A percentile compares a stretch with the other conserved stretches of the same genome.
Evolutionary conservation across 2,888 invertebrate species (phyloP).

Genomic region (Drosophila putrida): DNA sequence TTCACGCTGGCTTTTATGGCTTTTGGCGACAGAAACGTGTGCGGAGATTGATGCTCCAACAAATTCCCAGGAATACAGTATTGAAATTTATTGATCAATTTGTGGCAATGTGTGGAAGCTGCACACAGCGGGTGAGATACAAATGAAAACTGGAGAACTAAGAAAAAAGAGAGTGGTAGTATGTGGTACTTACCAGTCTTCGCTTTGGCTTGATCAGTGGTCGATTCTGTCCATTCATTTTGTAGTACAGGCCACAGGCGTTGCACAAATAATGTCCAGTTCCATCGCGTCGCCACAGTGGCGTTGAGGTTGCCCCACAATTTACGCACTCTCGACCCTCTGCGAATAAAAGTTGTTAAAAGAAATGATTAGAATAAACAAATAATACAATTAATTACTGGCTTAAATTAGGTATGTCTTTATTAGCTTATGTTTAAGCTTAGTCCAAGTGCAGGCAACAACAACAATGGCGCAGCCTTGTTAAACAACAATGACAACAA

Average conservation of each 20-base stretch:
- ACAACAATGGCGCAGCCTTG: conserved; percentile 53
- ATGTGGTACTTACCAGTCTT: conserved; percentile 95
- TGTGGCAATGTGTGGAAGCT: conserved; percentile 72
- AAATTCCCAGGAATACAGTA: conserved; percentile 66
- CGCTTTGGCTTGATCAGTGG: conserved; percentile 99
- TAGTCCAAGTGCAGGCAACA: conserved; percentile 45
- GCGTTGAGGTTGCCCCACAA: conserved; percentile 99
- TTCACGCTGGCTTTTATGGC: conserved; percentile 79
- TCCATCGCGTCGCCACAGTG: conserved; percentile 97
- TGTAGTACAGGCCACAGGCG: conserved; percentile 99
- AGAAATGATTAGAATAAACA: conserved; percentile 16
- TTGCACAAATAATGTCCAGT: conserved; percentile 99
- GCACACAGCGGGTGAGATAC: conserved; percentile 48
- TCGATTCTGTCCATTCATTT: conserved; percentile 99
- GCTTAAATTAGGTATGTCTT: conserved; percentile 1
- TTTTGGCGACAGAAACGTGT: conserved; percentile 74
- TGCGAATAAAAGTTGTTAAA: conserved; percentile 82
- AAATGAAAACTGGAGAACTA: background rate
- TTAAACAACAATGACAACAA: conserved; percentile 41
- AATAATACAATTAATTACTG: conserved; percentile 6
- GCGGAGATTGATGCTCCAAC: conserved; percentile 70
- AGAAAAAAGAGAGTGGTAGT: background rate
- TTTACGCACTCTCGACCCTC: conserved; percentile 99
- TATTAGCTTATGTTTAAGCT: conserved; percentile 20
- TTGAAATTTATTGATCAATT: conserved; percentile 76